These are phyloP conservation scores for Prochilodus magdalenae DNA, from an alignment of 2,113 vertebrate species.

Conservation along the genomic window DNA sequence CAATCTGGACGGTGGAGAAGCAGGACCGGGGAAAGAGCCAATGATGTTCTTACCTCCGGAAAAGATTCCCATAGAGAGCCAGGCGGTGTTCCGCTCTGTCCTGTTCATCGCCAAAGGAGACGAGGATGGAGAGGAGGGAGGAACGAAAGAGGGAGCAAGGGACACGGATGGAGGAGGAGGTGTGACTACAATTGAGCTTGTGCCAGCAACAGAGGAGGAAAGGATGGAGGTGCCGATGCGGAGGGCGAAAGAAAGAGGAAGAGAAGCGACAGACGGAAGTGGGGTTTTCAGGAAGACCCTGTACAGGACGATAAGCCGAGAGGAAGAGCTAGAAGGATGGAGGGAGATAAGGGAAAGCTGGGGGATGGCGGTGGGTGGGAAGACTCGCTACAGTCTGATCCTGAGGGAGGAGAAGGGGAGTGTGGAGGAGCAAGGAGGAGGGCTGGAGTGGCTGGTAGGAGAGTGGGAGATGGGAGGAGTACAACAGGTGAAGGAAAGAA, in stretches of 20 bases:
- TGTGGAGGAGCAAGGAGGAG: slow-evolving; percentile 20
- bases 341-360: slow-evolving; percentile 57
- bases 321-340: slow-evolving; percentile 60
- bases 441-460: slow-evolving; percentile 59
- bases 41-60: slow-evolving; percentile 39
- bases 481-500: too few species aligned
- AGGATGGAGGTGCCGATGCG: neutral
- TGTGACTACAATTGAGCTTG: neutral
- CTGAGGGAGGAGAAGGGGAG: slow-evolving; percentile 61
- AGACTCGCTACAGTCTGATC: slow-evolving; percentile 69
- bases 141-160: neutral
- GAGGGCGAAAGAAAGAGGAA: neutral
- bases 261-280: slow-evolving; percentile 3
- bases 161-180: neutral
- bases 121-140: neutral
- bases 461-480: slow-evolving; percentile 56
- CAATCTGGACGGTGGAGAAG: neutral
- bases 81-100: slow-evolving; percentile 70
- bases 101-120: slow-evolving; percentile 65
- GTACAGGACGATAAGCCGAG: slow-evolving; percentile 57
- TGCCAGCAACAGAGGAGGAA: neutral
- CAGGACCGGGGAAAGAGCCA: neutral
- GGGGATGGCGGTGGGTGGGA: too few species aligned
- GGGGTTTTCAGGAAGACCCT: slow-evolving; percentile 65
- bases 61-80: slow-evolving; percentile 45